Evolutionary conservation across 2,797 vertebrate genomes (phyloP), one percentile per base, ranked within the genome.

Genomic region (Sarcoramphus papa): DNA sequence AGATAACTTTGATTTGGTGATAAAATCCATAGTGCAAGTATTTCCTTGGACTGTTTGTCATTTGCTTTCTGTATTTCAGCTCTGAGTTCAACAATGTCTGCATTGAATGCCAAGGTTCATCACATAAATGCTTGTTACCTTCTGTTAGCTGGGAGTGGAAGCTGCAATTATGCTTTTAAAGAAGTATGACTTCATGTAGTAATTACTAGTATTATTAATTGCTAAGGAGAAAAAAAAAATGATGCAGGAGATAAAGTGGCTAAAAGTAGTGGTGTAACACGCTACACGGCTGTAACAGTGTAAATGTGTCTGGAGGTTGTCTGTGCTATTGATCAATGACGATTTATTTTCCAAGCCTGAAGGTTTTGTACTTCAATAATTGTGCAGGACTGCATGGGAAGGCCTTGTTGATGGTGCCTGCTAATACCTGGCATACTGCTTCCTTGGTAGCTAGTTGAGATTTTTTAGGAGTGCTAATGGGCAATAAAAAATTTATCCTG

Each of bases 161-260:
- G 60, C 21, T 72, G 77, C 47, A 85, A 65, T 95, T 95, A 76
- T 41, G 40, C 72, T 83, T 89, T 80, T 84, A 75, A 92, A 93
- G 67, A 77, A 88, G 64, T 43, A 54, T 84, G 72, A 56, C 41
- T 93, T 95, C 45, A 78, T 59, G 40, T 75, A 91, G 54, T 90
- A 91, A 95, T 97, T 96, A 92, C 54, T 47, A 45, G 50, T 50
- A 14, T 88, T 93, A 88, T 79, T 95, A 96, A 94, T 95, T 95
- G 63, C 41, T 73, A 65, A 64, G 59, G 73, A 37, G 86, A 50
- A 57, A 24, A 35, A n/a, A 79, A 91, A 88, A 85, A 77, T 11
- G 21, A 84, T 70, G 41, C 24, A 47, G 73, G 68, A 79, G 33
- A 91, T 78, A 16, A 62, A 90, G 45, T 65, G 68, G 25, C 80